Evolutionary conservation across 53 echinoderm and acorn worm genomes (phyloP).

Genomic region (Henricia sp.): DNA sequence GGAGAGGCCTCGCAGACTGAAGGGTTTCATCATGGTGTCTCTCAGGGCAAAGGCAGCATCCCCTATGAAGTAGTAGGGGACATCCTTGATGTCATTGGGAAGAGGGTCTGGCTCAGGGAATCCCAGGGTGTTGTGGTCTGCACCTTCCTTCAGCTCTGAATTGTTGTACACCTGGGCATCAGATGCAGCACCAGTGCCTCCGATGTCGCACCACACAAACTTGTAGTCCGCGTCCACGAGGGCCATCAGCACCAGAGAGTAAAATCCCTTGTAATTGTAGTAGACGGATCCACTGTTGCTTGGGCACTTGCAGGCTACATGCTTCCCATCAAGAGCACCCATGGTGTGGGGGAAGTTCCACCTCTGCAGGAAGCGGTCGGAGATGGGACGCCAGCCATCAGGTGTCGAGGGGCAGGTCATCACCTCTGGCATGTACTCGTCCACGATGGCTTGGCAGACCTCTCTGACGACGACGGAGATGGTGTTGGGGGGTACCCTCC

Average conservation of each 20-base stretch:
- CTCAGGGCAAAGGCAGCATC: conserved; percentile 65
- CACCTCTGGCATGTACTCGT: conserved; percentile 36
- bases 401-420: conserved; percentile 53
- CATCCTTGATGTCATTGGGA: conserved; percentile 25
- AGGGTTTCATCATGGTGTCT: conserved; percentile 67
- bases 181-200: conserved; percentile 15
- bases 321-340: conserved; percentile 66
- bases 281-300: conserved; percentile 52
- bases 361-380: conserved; percentile 34
- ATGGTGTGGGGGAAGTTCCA: conserved; percentile 71
- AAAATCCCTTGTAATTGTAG: conserved; percentile 70
- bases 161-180: conserved; percentile 64
- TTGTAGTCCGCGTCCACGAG: conserved; percentile 60
- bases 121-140: conserved; percentile 40
- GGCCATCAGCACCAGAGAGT: conserved; percentile 54
- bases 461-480: conserved; percentile 46
- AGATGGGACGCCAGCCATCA: conserved; percentile 33
- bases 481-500: conserved; percentile 64
- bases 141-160: conserved; percentile 25
- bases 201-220: conserved; percentile 52
- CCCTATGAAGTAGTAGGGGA: conserved; percentile 50
- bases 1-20: conserved; percentile 18
- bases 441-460: conserved; percentile 68
- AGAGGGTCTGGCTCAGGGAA: conserved; percentile 56
- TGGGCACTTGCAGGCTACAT: conserved; percentile 57